A percentile compares a stretch with the other conserved stretches of the same genome.
Conservation (phyloP, 1,140 invertebrate species). For the Eulimnadia texana region DNA sequence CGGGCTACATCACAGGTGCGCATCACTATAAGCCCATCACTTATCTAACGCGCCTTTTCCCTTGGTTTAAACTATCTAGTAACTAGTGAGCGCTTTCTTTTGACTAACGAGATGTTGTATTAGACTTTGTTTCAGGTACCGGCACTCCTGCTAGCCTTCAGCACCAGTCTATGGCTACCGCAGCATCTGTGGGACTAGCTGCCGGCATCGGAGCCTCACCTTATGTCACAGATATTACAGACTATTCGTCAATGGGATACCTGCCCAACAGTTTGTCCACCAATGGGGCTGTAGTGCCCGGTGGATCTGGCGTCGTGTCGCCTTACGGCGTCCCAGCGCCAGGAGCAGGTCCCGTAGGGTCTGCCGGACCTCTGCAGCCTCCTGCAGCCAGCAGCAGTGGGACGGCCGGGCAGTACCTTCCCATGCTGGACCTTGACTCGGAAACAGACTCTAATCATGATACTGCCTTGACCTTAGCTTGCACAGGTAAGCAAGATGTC, state of each 20-base stretch:
- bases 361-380: not conserved
- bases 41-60: too few species aligned
- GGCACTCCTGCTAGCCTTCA: not conserved
- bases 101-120: too few species aligned
- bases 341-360: not conserved
- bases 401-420: not conserved
- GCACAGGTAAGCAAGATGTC: slow-evolving; percentile 41
- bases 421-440: slow-evolving; percentile 62
- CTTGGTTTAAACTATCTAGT: too few species aligned
- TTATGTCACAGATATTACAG: not conserved
- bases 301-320: not conserved
- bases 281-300: not conserved
- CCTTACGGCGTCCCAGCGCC: not conserved
- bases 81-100: too few species aligned
- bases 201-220: not conserved
- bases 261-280: not conserved
- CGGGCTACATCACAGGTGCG: not conserved
- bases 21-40: too few species aligned
- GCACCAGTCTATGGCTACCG: not conserved
- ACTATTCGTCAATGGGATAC: not conserved
- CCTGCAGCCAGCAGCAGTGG: not conserved
- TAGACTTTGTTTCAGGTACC: too few species aligned
- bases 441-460: slow-evolving; percentile 97
- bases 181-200: not conserved
- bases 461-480: slow-evolving; percentile 91